phyloP scores from a whole-genome alignment of 2,113 vertebrate genomes.

The Chloropsis cyanopogon region DNA sequence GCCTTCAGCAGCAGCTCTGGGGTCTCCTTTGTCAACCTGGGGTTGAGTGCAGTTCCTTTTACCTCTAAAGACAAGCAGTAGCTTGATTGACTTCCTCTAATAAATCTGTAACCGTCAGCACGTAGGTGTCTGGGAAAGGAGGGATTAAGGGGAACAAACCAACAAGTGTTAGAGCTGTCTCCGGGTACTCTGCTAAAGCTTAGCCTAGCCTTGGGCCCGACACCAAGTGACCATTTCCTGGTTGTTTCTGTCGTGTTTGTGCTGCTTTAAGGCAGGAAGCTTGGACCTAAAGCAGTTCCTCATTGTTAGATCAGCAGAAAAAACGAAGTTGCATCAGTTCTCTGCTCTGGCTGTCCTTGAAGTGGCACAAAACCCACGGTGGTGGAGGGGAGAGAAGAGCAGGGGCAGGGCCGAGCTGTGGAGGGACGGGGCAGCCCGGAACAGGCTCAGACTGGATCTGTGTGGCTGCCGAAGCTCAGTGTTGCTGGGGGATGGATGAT shows the following conservation, averaged over 20 bases:
- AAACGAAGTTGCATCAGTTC: not conserved
- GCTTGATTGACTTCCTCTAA: not conserved
- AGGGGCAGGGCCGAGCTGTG: not conserved
- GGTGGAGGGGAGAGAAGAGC: not conserved
- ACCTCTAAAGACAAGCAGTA: not conserved
- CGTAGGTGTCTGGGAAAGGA: not conserved
- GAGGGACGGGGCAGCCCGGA: not conserved
- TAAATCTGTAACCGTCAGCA: not conserved
- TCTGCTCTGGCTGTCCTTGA: not conserved
- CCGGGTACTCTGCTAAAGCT: not conserved
- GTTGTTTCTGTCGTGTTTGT: not conserved
- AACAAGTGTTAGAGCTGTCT: fast-evolving
- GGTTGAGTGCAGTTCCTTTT: not conserved
- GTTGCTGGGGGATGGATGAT: fast-evolving
- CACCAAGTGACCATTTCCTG: not conserved
- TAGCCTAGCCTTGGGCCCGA: not conserved
- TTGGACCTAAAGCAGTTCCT: not conserved
- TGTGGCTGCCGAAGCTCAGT: fast-evolving
- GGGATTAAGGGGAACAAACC: not conserved
- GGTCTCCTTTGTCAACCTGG: not conserved
- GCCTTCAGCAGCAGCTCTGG: not conserved
- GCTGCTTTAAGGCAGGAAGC: not conserved
- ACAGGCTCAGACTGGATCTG: conserved; percentile 5
- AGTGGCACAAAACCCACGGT: fast-evolving
- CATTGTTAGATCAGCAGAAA: not conserved